These are phyloP conservation scores for Nylanderia fulva DNA, from an alignment of 1,140 invertebrate genomes.

Conservation along the genomic window DNA sequence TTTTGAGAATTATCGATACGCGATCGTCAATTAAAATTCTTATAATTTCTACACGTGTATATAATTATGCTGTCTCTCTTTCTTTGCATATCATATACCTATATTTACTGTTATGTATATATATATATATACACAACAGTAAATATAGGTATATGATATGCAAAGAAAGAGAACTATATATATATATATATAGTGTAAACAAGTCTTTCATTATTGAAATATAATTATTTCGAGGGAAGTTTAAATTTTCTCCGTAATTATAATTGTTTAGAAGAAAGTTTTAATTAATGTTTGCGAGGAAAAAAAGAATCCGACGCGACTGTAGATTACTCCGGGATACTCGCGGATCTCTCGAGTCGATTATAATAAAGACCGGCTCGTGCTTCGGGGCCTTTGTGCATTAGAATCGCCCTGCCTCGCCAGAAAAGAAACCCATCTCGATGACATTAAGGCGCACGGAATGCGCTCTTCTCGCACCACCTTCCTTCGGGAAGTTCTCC, in stretches of 20 bases:
- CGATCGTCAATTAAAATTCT: background rate
- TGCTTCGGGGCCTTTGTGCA: slow-evolving; percentile 10
- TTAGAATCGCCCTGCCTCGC: slow-evolving; percentile 16
- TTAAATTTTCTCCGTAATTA: background rate
- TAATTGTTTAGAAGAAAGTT: background rate
- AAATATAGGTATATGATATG: too few relatives aligned
- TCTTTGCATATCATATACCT: too few relatives aligned
- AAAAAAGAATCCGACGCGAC: background rate
- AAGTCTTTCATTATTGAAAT: background rate
- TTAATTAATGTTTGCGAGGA: background rate
- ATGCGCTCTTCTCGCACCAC: slow-evolving; percentile 44
- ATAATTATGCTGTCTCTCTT: background rate
- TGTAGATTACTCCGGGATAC: background rate
- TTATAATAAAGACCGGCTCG: slow-evolving; percentile 9
- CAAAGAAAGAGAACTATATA: too few relatives aligned
- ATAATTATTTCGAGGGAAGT: background rate
- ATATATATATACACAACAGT: too few relatives aligned
- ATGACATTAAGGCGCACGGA: slow-evolving; percentile 43
- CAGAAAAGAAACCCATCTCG: slow-evolving; percentile 44
- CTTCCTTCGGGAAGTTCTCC: too few relatives aligned
- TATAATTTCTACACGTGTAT: slow-evolving; percentile 9
- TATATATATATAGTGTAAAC: too few relatives aligned
- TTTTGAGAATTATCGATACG: slow-evolving; percentile 66
- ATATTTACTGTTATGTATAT: too few relatives aligned
- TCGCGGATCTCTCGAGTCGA: background rate